Conservation (phyloP, 1,140 invertebrate species). For the Drosophila ficusphila region DNA sequence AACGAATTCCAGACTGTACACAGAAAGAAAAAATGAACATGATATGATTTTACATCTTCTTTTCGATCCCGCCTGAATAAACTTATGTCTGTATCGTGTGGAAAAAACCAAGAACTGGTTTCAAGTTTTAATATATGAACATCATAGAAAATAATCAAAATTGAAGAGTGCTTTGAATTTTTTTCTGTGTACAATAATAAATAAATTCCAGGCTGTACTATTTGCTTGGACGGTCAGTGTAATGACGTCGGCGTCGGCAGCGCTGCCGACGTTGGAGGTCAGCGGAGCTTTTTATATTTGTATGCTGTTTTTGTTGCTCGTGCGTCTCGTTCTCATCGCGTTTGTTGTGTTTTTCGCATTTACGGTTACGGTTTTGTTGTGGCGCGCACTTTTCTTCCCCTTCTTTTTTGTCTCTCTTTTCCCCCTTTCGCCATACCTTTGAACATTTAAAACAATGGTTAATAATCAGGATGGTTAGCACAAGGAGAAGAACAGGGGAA, state of each 20-base stretch:
- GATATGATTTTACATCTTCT: not conserved
- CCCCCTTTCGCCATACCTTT: slow-evolving; percentile 34
- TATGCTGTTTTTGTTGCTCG: slow-evolving; percentile 33
- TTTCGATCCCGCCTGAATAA: too few relatives aligned
- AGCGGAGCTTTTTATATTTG: slow-evolving; percentile 35
- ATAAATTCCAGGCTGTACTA: slow-evolving; percentile 38
- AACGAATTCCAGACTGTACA: slow-evolving; percentile 15
- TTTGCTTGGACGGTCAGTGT: slow-evolving; percentile 40
- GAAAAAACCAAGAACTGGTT: too few relatives aligned
- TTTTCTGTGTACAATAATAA: slow-evolving; percentile 5
- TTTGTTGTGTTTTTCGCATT: slow-evolving; percentile 54
- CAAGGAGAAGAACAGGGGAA: slow-evolving; percentile 2
- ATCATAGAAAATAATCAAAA: too few relatives aligned
- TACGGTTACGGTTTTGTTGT: slow-evolving; percentile 45
- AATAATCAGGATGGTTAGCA: slow-evolving; percentile 17
- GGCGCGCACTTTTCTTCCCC: slow-evolving; percentile 13
- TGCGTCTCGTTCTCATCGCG: slow-evolving; percentile 30
- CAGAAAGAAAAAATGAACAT: not conserved
- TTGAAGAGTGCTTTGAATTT: too few relatives aligned
- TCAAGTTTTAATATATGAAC: too few relatives aligned
- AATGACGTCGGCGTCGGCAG: slow-evolving; percentile 6
- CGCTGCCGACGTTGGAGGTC: slow-evolving; percentile 31
- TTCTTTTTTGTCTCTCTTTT: not conserved
- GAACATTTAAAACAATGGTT: slow-evolving; percentile 41
- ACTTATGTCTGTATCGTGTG: too few relatives aligned